phyloP scores from a whole-genome alignment of 1,140 invertebrate genomes.

The Drosophila yakuba region DNA sequence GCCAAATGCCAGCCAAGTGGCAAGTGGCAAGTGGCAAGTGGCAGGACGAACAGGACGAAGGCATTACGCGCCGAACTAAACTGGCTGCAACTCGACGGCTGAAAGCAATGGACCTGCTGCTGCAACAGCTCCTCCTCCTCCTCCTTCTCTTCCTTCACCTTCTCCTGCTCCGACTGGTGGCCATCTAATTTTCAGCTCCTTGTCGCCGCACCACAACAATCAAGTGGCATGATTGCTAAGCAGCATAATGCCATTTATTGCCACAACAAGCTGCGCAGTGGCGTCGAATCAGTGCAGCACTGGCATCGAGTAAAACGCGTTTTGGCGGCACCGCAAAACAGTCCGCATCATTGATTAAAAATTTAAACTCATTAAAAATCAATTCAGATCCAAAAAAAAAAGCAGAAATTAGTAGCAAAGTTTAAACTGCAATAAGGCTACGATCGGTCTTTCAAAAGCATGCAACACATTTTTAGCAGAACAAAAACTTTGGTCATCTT shows the following conservation, averaged over 20 bases:
- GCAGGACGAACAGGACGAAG: constrained; percentile 5
- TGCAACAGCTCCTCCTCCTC: not conserved
- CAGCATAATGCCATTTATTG: constrained; percentile 81
- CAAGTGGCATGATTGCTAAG: constrained; percentile 78
- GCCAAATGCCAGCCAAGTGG: constrained; percentile 45
- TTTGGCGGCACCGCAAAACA: not conserved
- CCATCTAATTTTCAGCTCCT: constrained; percentile 64
- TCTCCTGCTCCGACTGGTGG: not conserved
- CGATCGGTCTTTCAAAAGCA: no score
- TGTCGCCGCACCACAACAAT: constrained; percentile 54
- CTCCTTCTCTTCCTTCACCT: not conserved
- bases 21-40: constrained; percentile 14
- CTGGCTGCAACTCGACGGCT: constrained; percentile 9
- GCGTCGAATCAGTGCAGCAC: constrained; percentile 2
- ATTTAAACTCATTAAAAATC: no score
- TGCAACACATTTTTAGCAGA: no score
- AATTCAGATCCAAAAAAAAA: no score
- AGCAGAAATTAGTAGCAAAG: no score
- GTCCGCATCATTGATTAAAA: no score
- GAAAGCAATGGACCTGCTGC: constrained; percentile 22
- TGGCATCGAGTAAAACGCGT: not conserved
- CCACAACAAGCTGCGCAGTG: constrained; percentile 56
- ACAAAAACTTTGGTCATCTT: no score
- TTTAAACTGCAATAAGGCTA: no score
- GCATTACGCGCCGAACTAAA: constrained; percentile 29